These are phyloP conservation scores for Amia ocellicauda DNA, from an alignment of 2,113 vertebrate genomes.

Conservation along the genomic window DNA sequence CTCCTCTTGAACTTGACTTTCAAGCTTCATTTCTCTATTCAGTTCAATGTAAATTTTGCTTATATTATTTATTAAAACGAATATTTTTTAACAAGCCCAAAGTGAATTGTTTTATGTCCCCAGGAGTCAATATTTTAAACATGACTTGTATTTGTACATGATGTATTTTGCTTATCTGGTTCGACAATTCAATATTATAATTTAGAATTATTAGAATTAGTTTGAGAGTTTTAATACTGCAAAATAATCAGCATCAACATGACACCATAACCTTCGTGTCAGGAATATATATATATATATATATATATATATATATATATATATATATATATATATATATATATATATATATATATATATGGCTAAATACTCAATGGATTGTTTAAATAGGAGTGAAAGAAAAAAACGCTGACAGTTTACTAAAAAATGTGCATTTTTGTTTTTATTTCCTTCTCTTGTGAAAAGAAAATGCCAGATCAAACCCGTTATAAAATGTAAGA, in stretches of 20 bases:
- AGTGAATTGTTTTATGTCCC: slow-evolving; percentile 37
- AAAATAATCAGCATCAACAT: no score
- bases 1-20: slow-evolving; percentile 44
- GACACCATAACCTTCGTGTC: no score
- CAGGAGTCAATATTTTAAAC: background rate
- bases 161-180: no score
- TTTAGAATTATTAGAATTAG: no score
- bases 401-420: slow-evolving; percentile 7
- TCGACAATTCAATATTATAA: no score
- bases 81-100: slow-evolving; percentile 69
- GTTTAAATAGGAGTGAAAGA: background rate
- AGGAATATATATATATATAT: no score
- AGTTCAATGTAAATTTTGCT: slow-evolving; percentile 78
- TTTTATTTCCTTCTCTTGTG: slow-evolving; percentile 35
- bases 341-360: no score
- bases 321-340: no score
- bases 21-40: slow-evolving; percentile 51
- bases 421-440: slow-evolving; percentile 32
- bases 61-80: slow-evolving; percentile 95
- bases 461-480: slow-evolving; percentile 35
- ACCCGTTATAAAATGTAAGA: slow-evolving; percentile 45
- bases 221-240: no score
- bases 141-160: no score
- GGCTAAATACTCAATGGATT: no score
- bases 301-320: no score